Evolutionary conservation across 2,888 invertebrate species (phyloP).

Genomic region (Calameuta filiformis): DNA sequence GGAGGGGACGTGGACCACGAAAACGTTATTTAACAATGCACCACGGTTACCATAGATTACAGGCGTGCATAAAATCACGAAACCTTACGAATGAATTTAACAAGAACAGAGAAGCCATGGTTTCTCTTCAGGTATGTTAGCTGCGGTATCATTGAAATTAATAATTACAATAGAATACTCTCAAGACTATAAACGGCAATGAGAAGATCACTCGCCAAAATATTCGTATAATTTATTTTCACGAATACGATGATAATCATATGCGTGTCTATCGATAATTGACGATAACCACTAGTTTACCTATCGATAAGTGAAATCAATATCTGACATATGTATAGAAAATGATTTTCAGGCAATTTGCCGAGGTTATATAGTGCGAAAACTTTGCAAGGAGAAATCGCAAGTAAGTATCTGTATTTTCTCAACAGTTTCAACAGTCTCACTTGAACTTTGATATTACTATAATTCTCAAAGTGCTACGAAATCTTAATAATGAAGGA

Average conservation of each 20-base stretch:
- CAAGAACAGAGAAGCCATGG: slow-evolving; percentile 75
- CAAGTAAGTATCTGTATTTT: slow-evolving; percentile 62
- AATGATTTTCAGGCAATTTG: slow-evolving; percentile 69
- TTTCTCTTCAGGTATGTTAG: slow-evolving; percentile 72
- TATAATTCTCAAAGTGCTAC: too few species aligned
- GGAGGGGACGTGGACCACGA: slow-evolving; percentile 81
- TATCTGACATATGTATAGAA: slow-evolving; percentile 25
- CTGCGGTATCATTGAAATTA: not conserved
- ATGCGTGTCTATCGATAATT: not conserved
- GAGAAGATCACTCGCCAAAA: not conserved
- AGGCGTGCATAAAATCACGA: slow-evolving; percentile 84
- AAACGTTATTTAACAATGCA: slow-evolving; percentile 76
- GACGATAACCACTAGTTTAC: not conserved
- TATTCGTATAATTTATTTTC: not conserved
- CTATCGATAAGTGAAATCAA: slow-evolving; percentile 30
- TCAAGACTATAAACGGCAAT: too few species aligned
- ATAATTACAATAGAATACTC: not conserved
- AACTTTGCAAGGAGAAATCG: slow-evolving; percentile 68
- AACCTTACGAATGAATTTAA: slow-evolving; percentile 79
- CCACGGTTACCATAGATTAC: slow-evolving; percentile 85
- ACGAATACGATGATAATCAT: not conserved
- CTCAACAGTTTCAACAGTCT: too few species aligned
- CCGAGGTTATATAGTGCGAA: slow-evolving; percentile 79
- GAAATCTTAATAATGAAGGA: too few species aligned
- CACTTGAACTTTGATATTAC: too few species aligned